These are phyloP conservation scores for Mesembrinibis cayennensis DNA, from an alignment of 2,113 vertebrate genomes.

Conservation along the genomic window DNA sequence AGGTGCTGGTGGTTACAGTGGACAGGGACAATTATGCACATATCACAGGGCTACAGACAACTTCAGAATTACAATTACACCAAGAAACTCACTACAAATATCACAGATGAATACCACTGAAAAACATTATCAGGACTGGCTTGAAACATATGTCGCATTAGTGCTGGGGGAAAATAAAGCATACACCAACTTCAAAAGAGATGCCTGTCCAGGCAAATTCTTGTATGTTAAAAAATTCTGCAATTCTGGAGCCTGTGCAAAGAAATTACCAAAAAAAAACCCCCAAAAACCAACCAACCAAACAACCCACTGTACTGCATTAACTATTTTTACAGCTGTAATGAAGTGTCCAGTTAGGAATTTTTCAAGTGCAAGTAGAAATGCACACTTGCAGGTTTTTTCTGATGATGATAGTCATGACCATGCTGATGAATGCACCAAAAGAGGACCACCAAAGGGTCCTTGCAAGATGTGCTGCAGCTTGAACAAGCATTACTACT, in stretches of 20 bases:
- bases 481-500: background rate
- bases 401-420: background rate
- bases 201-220: background rate
- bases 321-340: background rate
- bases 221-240: background rate
- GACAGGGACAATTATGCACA: conserved; percentile 57
- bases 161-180: background rate
- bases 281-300: too few relatives aligned
- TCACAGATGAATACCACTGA: conserved; percentile 15
- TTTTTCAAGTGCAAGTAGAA: background rate
- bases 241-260: background rate
- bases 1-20: conserved; percentile 41
- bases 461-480: background rate
- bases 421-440: background rate
- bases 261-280: background rate
- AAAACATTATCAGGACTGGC: conserved; percentile 37
- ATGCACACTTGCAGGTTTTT: background rate
- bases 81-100: conserved; percentile 41
- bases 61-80: conserved; percentile 55
- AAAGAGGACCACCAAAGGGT: background rate
- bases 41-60: conserved; percentile 62
- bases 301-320: background rate
- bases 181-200: background rate
- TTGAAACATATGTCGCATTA: conserved; percentile 32
- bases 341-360: background rate